These are phyloP conservation scores for Drosophila infuscata DNA, from an alignment of 2,888 invertebrate genomes.

Conservation along the genomic window DNA sequence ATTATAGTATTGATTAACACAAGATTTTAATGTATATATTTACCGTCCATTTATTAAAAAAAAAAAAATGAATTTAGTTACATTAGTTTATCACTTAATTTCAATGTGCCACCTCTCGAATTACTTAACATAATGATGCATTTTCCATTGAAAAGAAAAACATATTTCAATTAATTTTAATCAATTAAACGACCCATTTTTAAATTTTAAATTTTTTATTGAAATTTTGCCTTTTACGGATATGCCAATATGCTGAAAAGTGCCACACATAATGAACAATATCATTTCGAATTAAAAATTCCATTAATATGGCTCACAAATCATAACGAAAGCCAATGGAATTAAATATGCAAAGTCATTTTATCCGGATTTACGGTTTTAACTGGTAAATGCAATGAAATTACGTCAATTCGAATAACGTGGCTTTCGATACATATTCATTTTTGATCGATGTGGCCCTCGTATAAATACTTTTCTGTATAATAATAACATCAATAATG, in stretches of 20 bases:
- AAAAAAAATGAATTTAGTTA: neutral
- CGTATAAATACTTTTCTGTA: neutral
- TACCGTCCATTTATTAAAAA: neutral
- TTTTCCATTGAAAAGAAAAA: neutral
- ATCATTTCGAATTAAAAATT: constrained; percentile 13
- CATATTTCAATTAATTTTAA: neutral
- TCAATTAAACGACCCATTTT: neutral
- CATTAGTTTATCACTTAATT: neutral
- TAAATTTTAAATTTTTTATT: neutral
- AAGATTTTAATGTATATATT: neutral
- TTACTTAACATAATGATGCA: neutral
- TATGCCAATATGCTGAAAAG: neutral
- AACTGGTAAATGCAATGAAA: neutral
- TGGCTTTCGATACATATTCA: neutral
- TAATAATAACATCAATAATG: neutral
- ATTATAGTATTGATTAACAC: neutral
- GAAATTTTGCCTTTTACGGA: neutral
- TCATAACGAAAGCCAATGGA: neutral
- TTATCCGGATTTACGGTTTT: neutral
- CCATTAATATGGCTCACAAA: constrained; percentile 3
- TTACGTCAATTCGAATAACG: constrained; percentile 31
- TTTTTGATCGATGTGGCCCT: neutral
- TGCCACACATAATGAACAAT: constrained; percentile 1
- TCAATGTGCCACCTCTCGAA: neutral
- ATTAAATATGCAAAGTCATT: constrained; percentile 29